phyloP scores from a whole-genome alignment of 2,797 vertebrate species.

The Enteromius trimaculatus region DNA sequence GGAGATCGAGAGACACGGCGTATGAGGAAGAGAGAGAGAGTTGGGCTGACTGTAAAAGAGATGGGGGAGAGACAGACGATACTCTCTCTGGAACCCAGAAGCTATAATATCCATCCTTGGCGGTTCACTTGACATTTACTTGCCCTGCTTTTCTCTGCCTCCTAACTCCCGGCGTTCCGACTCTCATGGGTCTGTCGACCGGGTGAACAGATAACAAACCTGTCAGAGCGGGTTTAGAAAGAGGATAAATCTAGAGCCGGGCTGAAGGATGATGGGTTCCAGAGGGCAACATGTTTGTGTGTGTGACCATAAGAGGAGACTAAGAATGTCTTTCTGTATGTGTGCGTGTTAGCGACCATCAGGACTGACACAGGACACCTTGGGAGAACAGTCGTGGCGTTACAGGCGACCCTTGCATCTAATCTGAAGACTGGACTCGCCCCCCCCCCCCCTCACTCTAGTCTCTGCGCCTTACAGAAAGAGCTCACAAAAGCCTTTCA shows the following conservation, averaged over 20 bases:
- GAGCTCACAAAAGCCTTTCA: slow-evolving; percentile 79
- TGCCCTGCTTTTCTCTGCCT: slow-evolving; percentile 83
- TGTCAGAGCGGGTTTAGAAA: slow-evolving; percentile 85
- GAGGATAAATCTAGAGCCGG: slow-evolving; percentile 83
- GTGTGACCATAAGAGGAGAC: slow-evolving; percentile 41
- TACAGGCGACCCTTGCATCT: slow-evolving; percentile 71
- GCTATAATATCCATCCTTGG: slow-evolving; percentile 90
- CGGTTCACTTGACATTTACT: slow-evolving; percentile 92
- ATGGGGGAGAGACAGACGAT: slow-evolving; percentile 79
- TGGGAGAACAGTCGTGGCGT: slow-evolving; percentile 80
- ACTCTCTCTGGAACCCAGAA: slow-evolving; percentile 84
- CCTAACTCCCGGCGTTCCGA: slow-evolving; percentile 80
- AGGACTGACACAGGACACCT: slow-evolving; percentile 81
- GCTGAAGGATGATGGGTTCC: slow-evolving; percentile 85
- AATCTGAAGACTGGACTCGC: slow-evolving; percentile 79
- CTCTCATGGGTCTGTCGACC: slow-evolving; percentile 84
- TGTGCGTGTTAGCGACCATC: slow-evolving; percentile 65
- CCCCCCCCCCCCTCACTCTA: slow-evolving; percentile 50
- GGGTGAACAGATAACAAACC: slow-evolving; percentile 91
- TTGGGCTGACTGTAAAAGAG: slow-evolving; percentile 81
- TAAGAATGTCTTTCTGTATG: slow-evolving; percentile 27
- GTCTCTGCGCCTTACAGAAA: slow-evolving; percentile 57
- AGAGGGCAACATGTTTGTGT: slow-evolving; percentile 68
- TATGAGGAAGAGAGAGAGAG: slow-evolving; percentile 52
- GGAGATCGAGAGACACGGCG: slow-evolving; percentile 70